Conservation (phyloP, 1,140 invertebrate species). For the Venturia canescens region DNA sequence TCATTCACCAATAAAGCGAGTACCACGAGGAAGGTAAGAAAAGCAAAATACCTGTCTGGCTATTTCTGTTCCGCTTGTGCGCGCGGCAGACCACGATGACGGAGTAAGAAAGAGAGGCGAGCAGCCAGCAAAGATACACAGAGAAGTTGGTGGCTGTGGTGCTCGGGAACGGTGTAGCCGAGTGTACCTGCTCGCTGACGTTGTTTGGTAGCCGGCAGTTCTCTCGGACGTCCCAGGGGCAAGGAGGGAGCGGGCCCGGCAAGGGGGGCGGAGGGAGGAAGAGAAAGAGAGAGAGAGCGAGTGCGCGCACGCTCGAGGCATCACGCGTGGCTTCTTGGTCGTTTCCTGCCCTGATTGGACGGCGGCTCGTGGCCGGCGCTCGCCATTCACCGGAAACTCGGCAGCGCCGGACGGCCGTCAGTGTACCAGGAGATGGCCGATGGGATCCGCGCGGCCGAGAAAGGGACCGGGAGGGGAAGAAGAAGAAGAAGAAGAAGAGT, state of each 20-base stretch:
- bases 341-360: slow-evolving; percentile 76
- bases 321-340: slow-evolving; percentile 73
- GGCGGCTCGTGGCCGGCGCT: slow-evolving; percentile 77
- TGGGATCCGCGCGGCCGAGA: neutral
- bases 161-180: slow-evolving; percentile 51
- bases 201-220: slow-evolving; percentile 12
- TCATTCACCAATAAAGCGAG: neutral
- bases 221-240: neutral
- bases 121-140: slow-evolving; percentile 68
- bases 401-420: slow-evolving; percentile 59
- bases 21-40: slow-evolving; percentile 26
- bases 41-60: slow-evolving; percentile 64
- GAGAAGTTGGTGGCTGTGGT: slow-evolving; percentile 56
- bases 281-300: slow-evolving; percentile 37
- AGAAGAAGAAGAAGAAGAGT: neutral
- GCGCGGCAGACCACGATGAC: slow-evolving; percentile 72
- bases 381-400: slow-evolving; percentile 75
- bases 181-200: slow-evolving; percentile 33
- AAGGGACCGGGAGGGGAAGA: neutral
- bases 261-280: slow-evolving; percentile 29
- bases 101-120: slow-evolving; percentile 71
- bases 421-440: slow-evolving; percentile 25
- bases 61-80: slow-evolving; percentile 69
- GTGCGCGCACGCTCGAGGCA: slow-evolving; percentile 35
- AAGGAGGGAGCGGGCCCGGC: slow-evolving; percentile 27